Evolutionary conservation across 1,140 invertebrate species (phyloP), one percentile per base, ranked within the genome.

Genomic region (Lepidurus couesii): DNA sequence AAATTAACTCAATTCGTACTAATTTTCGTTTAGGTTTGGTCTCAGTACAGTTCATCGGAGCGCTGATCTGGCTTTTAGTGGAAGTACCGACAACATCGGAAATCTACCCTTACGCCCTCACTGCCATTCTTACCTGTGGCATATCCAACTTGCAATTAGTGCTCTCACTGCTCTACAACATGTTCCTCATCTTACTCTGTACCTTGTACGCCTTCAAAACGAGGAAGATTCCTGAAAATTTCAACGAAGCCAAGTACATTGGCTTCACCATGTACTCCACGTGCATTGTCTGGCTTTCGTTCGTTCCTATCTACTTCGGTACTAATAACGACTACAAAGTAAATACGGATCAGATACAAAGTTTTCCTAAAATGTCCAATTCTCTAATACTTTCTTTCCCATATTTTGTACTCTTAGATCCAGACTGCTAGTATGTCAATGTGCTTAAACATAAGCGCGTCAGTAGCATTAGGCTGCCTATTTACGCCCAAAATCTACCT

Each of bases 401-500:
- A 16, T 24, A 80, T 34, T 34, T 34, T 45, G 79, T 79, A 82
- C 80, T 84, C 84, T 76, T 87, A 93, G 90, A 90, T 93, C 75
- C 91, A 93, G 84, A 90, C 92, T 80, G 90, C 91, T 16, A 92
- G 90, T 77, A 86, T 93, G 84, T 92, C 91, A 82, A 91, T 93
- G 86, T 92, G 91, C 80, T 89, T 94, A 80, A 92, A 89, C 82
- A 88, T 94, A 76, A 93, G 91, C 81, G 92, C 92, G 13, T 90
- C 90, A 1, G 92, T 93, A 13, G 91, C 90, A 1, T 86, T 94
- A 0, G 89, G 90, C 24, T 93, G 92, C 82, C 87, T 94, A 0
- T 94, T 94, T 84, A 89, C 89, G 1, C 92, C 92, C 1, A 94
- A 94, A 84, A 88, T 94, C 53, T 92, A 92, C 82, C 88, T 92